Evolutionary conservation across 2,797 vertebrate species (phyloP), one percentile per base, ranked within the genome.

Genomic region (Sebastes matsubarae): DNA sequence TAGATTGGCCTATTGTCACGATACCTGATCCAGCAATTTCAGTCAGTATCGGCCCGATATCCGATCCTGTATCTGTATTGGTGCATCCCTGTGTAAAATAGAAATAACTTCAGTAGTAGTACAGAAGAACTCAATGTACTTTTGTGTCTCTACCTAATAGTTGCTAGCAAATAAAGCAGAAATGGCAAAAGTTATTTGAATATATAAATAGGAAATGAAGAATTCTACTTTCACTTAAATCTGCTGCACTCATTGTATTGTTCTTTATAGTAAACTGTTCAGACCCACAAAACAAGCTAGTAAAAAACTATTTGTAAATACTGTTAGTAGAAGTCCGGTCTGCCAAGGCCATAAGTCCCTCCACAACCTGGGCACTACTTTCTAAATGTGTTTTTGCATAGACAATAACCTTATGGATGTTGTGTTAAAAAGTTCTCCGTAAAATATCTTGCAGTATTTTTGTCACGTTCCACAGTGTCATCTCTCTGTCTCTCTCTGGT

Each of bases 401-500:
- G 52, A 55, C 52, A 55, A 7, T 18, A 18, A 5, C 52, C 52
- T 55, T 6, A 4, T 55, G 52, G 22, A 13, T 25, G 22, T 57
- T 13, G 22, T 57, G 11, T 25, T 57, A 24, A 25, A 57, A 24
- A 24, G 22, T 57, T 57, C 54, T 57, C 54, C 2, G n/a, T 24
- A 25, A 57, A 57, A 24, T 57, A 57, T 57, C 22, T 24, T 57
- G 54, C 11, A 13, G 12, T 25, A 7, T 57, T 55, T 18, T 46
- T 46, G 42, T 46, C 42, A 46, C 7, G 16, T 0, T 46, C 16
- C 42, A 0, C 42, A 46, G 16, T 29, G 32, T 61, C 72, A 58
- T 54, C 36, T 64, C 50, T 52, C 50, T 61, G 12, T 78, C 27
- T 59, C 66, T 85, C 42, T 75, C 18, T 69, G 72, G 46, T 72